Conservation (phyloP, 2,888 invertebrate genomes). For the Cantharis flavilabris region DNA sequence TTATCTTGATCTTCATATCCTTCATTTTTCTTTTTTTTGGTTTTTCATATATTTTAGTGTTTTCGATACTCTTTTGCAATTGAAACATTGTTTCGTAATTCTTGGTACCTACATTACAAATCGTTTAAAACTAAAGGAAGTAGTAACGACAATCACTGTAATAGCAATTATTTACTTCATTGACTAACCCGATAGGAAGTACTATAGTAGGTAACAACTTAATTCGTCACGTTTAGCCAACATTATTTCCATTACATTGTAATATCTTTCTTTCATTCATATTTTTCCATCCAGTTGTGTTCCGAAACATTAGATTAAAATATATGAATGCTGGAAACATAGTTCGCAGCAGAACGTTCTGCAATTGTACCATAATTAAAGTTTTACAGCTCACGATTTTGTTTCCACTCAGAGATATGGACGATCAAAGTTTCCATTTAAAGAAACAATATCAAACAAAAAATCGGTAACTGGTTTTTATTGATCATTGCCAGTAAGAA, state of each 20-base stretch:
- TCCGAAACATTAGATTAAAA: too few species aligned
- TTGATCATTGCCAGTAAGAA: too few species aligned
- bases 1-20: not conserved
- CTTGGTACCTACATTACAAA: not conserved
- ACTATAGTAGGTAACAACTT: not conserved
- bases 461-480: too few species aligned
- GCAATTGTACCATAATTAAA: too few species aligned
- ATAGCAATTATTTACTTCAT: not conserved
- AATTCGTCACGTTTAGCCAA: not conserved
- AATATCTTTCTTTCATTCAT: not conserved
- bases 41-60: not conserved
- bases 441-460: too few species aligned
- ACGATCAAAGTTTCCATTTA: too few species aligned
- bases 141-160: not conserved
- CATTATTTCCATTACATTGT: not conserved
- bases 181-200: not conserved
- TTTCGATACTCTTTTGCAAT: not conserved
- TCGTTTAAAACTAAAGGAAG: not conserved
- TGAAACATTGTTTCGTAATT: not conserved
- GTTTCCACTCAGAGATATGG: too few species aligned
- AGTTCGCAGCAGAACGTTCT: too few species aligned
- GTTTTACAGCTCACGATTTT: too few species aligned
- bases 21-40: not conserved
- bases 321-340: too few species aligned
- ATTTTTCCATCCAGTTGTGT: not conserved